Base-by-base conservation (phyloP, 2,113 vertebrate species). In the Prunella himalayana region DNA sequence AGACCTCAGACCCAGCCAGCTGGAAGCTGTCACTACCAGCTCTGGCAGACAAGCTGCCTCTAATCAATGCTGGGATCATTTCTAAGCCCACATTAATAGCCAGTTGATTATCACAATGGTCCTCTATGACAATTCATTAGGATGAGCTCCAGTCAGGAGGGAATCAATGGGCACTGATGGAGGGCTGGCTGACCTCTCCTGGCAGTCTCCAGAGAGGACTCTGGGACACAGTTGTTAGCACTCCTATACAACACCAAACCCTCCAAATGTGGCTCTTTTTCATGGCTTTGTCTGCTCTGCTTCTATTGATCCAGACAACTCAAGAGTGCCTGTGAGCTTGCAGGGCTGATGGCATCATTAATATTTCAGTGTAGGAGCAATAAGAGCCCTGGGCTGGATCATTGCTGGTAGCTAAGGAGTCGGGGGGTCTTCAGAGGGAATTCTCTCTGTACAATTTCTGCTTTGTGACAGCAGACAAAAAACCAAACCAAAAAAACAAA, bases 81-180 rank as follows among this genome's bases (percentile, higher is more conserved):
- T 90, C 64, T 73, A 37, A 90, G 54, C 70, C 54, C 19, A 11
- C 61, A 77, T 93, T 95, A 97, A 95, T 82, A 92, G 90, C 0
- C 0, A 82, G 49, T 89, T 95, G 70, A 96, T 95, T 92, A 93
- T 53, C 88, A 75, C 17, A 14, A 68, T 54, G 49, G 28, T 64
- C 45, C 30, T 82, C 61, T 47, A 8, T 76, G 90, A 59, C 70
- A 86, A 78, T 95, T 96, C 44, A 95, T 97, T 95, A 95, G 80
- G 85, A 73, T 78, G 60, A 91, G 57, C 53, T 83, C 85, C 94
- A 93, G 82, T 41, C 80, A 70, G 72, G 69, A 84, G 80, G 39
- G 56, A 84, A 92, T 97, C 64, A 3, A 76, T 93, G 82, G 88
- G 64, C 15, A 25, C 33, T 63, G 70, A 64, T 68, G 72, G 73